These are phyloP conservation scores for Lithobates pipiens DNA, from an alignment of 2,797 vertebrate genomes.

Conservation along the genomic window DNA sequence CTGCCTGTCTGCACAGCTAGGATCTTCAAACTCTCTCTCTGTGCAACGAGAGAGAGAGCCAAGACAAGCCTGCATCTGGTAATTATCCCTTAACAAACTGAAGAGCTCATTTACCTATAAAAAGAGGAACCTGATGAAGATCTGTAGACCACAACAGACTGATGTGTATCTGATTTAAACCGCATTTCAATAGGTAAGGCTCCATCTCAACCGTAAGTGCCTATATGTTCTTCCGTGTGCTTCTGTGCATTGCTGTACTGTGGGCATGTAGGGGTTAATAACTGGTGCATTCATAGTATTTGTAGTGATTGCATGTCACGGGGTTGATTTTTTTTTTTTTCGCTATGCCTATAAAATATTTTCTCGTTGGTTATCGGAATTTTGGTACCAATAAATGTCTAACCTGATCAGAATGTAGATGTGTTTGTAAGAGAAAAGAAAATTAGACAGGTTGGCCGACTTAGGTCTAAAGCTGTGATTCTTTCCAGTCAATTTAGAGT, in stretches of 20 bases:
- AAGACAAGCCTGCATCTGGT: slow-evolving; percentile 15
- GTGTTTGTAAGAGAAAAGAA: slow-evolving; percentile 57
- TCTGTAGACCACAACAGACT: slow-evolving; percentile 20
- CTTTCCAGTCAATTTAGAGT: slow-evolving; percentile 52
- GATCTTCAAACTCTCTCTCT: slow-evolving; percentile 30
- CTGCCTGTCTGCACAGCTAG: slow-evolving; percentile 9
- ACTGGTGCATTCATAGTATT: slow-evolving; percentile 4
- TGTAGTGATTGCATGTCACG: background rate
- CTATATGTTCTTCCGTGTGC: background rate
- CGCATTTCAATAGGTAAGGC: slow-evolving; percentile 45
- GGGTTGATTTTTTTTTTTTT: background rate
- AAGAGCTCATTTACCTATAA: slow-evolving; percentile 18
- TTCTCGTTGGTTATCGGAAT: background rate
- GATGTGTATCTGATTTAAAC: slow-evolving; percentile 6
- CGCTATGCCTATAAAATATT: background rate
- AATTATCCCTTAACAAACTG: slow-evolving; percentile 5
- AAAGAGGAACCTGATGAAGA: slow-evolving; percentile 16
- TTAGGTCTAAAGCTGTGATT: slow-evolving; percentile 43
- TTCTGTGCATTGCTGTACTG: background rate
- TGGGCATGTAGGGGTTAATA: slow-evolving; percentile 31
- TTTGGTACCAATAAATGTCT: background rate
- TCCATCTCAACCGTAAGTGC: background rate
- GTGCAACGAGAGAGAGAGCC: background rate
- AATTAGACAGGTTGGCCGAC: slow-evolving; percentile 65
- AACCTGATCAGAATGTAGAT: slow-evolving; percentile 62